Percentiles rank a stretch among this genome's conserved stretches.
phyloP scores from a whole-genome alignment of 2,888 invertebrate genomes.

The Patella ulyssiponensis region DNA sequence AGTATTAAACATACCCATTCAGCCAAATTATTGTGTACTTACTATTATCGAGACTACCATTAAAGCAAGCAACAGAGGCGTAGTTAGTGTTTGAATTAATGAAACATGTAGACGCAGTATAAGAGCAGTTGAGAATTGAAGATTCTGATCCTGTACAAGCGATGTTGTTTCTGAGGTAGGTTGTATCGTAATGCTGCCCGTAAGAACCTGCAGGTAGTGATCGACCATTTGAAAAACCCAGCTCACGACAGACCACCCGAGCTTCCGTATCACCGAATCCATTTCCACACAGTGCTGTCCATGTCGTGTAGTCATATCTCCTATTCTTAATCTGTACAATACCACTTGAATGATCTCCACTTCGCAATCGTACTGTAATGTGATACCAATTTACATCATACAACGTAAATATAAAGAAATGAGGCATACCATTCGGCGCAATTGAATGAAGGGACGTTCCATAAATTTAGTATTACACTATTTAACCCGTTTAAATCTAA shows the following conservation, averaged over 20 bases:
- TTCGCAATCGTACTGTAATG: slow-evolving; percentile 43
- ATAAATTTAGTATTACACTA: too few species aligned
- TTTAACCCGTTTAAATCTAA: too few species aligned
- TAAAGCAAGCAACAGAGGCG: slow-evolving; percentile 57
- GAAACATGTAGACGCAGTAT: slow-evolving; percentile 43
- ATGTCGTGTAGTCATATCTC: slow-evolving; percentile 43
- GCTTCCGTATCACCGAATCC: slow-evolving; percentile 55
- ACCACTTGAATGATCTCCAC: slow-evolving; percentile 55
- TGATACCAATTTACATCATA: too few species aligned
- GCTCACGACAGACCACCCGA: slow-evolving; percentile 50
- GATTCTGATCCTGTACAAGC: slow-evolving; percentile 50
- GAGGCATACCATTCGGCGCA: too few species aligned
- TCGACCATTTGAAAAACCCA: slow-evolving; percentile 47
- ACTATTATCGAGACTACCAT: slow-evolving; percentile 49
- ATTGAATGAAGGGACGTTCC: too few species aligned
- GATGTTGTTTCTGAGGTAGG: slow-evolving; percentile 49
- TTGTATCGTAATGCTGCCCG: slow-evolving; percentile 42
- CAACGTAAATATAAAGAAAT: too few species aligned
- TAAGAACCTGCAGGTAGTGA: slow-evolving; percentile 52
- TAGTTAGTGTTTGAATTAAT: slow-evolving; percentile 51
- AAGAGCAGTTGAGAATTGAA: slow-evolving; percentile 48
- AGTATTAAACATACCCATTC: too few species aligned
- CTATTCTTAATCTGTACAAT: slow-evolving; percentile 49
- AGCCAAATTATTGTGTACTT: slow-evolving; percentile 1
- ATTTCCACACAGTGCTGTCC: slow-evolving; percentile 57